Base-by-base conservation (phyloP, 1,140 invertebrate genomes). In the Hycleus cichorii region DNA sequence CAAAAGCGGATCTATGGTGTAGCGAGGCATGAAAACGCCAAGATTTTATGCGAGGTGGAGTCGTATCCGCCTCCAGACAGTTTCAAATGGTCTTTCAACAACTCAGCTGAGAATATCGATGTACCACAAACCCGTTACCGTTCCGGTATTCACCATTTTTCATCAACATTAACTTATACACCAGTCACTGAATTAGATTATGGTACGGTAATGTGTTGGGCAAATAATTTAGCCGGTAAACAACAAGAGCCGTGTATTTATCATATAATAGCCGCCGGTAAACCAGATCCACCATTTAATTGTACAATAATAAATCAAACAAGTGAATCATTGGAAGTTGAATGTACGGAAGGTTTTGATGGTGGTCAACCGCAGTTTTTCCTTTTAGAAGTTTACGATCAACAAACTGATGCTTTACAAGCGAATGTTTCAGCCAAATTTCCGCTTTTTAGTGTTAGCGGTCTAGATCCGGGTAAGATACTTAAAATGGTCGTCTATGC, bases 81-180 rank as follows among this genome's bases (percentile, higher is more conserved):
- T 53, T 94, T 93, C 73, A 85, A 87, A 60, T 95, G 92, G 92
- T 84, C 88, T 27, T 91, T 94, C 72, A 94, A 94, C 75, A 92
- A 90, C 74, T 90, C 90, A 3, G 86, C 87, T 9, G 87, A 90
- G 64, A 84, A 83, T 56, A 81, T 86, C 49, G 88, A 91, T 65
- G 84, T 92, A 64, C 81, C 84, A 11, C 80, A 83, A 52, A 72
- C 69, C 11, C 77, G 80, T 11, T 83, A 80, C 72, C 80, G 80
- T 48, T 77, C 83, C 53, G 79, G 80, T 38, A 79, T 79, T 2
- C 76, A 79, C 44, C 79, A 81, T 48, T 80, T 81, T 27, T 81
- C 82, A 50, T 91, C 89, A 27, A 81, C 86, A 1, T 77, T 93
- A 32, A 86, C 83, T 3, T 93, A 90, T 72, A 86, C 81, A 1